These are phyloP conservation scores for Typhlichthys subterraneus DNA, from an alignment of 2,797 vertebrate genomes.

Conservation along the genomic window DNA sequence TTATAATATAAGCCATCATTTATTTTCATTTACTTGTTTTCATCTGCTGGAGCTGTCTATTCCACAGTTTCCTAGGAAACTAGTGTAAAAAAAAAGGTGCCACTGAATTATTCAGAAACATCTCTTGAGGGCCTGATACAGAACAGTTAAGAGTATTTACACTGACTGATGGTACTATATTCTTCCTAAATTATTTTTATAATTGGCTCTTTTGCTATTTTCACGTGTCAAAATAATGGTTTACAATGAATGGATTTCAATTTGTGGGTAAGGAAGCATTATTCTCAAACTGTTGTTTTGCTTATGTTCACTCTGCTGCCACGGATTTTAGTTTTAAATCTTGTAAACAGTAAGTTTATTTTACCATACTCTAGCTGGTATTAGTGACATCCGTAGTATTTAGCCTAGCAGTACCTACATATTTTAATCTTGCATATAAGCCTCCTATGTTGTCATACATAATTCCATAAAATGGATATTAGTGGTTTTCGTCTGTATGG, in stretches of 20 bases:
- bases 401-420: conserved; percentile 6
- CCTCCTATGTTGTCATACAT: conserved; percentile 36
- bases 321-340: conserved; percentile 71
- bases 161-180: conserved; percentile 31
- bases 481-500: conserved; percentile 11
- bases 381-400: conserved; percentile 35
- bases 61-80: conserved; percentile 72
- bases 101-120: conserved; percentile 73
- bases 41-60: conserved; percentile 29
- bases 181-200: conserved; percentile 14
- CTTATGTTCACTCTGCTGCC: neutral
- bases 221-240: neutral
- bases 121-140: conserved; percentile 57
- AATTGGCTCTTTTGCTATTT: too few relatives aligned
- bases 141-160: conserved; percentile 39
- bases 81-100: conserved; percentile 35
- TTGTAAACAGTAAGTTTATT: conserved; percentile 79
- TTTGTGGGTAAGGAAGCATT: conserved; percentile 7
- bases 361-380: conserved; percentile 31
- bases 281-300: conserved; percentile 42
- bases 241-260: neutral
- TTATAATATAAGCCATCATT: conserved; percentile 55
- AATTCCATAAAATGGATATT: conserved; percentile 17
- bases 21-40: conserved; percentile 54
- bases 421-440: conserved; percentile 39